Conservation (phyloP, 2,888 invertebrate genomes). For the Philopedon plagiatum region DNA sequence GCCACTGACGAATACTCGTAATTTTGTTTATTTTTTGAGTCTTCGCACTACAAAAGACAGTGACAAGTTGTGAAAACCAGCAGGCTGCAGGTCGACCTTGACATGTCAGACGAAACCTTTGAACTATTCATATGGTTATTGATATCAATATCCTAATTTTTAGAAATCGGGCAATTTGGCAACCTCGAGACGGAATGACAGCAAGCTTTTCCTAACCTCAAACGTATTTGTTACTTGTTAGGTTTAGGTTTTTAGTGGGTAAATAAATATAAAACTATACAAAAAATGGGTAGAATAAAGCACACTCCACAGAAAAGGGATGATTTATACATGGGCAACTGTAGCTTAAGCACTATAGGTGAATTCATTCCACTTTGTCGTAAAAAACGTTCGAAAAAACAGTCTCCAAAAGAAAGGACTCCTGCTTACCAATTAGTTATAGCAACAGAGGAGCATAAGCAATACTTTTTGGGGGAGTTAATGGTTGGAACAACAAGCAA, state of each 20-base stretch:
- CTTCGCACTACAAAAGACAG: not conserved
- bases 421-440: constrained; percentile 38
- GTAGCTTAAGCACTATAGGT: constrained; percentile 35
- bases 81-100: not conserved
- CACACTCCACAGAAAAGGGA: constrained; percentile 44
- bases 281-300: constrained; percentile 49
- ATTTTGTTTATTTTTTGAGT: constrained; percentile 6
- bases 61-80: constrained; percentile 6
- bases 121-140: too few species aligned
- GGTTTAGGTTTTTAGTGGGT: not conserved
- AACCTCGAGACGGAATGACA: not conserved
- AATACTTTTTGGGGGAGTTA: constrained; percentile 58
- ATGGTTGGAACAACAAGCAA: constrained; percentile 60
- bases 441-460: constrained; percentile 45
- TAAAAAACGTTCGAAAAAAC: constrained; percentile 23
- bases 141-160: not conserved
- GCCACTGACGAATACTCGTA: constrained; percentile 1
- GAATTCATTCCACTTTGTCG: constrained; percentile 28
- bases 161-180: not conserved
- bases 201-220: too few species aligned
- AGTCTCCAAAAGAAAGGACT: constrained; percentile 9
- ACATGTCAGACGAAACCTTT: too few species aligned
- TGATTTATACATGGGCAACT: constrained; percentile 29
- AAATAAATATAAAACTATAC: too few species aligned
- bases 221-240: not conserved